Evolutionary conservation across 1,140 invertebrate species (phyloP).

Genomic region (Cherax destructor): DNA sequence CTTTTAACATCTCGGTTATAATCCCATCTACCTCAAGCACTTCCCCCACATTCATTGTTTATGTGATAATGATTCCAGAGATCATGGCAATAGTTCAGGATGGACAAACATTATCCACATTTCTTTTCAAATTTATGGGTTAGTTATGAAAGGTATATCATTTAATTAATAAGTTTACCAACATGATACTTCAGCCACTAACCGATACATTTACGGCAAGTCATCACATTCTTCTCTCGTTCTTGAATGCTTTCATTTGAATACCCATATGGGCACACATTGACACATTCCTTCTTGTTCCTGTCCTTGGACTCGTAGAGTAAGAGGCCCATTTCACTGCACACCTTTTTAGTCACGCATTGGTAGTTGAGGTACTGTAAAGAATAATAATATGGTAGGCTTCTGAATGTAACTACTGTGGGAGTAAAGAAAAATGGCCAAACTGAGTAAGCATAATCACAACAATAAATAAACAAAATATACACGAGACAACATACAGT

Average conservation of each 20-base stretch:
- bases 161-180: background rate
- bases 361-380: constrained; percentile 35
- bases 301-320: background rate
- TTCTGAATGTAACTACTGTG: background rate
- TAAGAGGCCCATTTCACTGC: constrained; percentile 1
- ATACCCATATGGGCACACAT: constrained; percentile 35
- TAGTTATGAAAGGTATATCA: too few species aligned
- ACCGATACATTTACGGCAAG: constrained; percentile 41
- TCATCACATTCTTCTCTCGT: background rate
- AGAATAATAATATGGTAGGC: background rate
- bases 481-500: too few species aligned
- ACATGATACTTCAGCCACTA: background rate
- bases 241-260: background rate
- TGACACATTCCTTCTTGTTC: constrained; percentile 14
- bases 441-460: background rate
- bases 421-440: background rate
- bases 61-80: too few species aligned
- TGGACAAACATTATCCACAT: too few species aligned
- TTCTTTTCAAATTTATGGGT: too few species aligned
- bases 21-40: too few species aligned
- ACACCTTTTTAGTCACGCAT: constrained; percentile 24
- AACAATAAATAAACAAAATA: background rate
- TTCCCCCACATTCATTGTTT: too few species aligned
- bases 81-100: too few species aligned
- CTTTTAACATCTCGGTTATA: too few species aligned